Conservation (phyloP, 2,113 vertebrate genomes). For the Chaenocephalus aceratus region DNA sequence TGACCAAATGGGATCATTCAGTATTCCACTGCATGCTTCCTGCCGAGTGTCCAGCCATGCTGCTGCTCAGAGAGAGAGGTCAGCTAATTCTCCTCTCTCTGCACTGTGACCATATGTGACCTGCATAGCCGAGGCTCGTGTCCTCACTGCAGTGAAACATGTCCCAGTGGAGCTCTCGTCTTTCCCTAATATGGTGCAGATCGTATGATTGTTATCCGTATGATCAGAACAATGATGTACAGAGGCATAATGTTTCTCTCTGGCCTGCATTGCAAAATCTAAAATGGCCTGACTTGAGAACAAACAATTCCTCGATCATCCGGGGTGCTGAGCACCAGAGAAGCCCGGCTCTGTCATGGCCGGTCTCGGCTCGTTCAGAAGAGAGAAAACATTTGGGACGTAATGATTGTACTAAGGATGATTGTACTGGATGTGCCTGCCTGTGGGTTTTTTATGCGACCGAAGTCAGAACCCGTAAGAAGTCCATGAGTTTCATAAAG, state of each 20-base stretch:
- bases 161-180: background rate
- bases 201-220: background rate
- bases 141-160: background rate
- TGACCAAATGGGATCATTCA: conserved; percentile 9
- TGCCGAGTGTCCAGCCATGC: conserved; percentile 12
- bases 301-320: no score
- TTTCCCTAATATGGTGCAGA: background rate
- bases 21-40: conserved; percentile 2
- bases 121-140: conserved; percentile 1
- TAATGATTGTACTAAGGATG: no score
- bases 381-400: no score
- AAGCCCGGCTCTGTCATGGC: no score
- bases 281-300: background rate
- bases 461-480: background rate
- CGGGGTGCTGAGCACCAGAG: no score
- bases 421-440: no score
- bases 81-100: conserved; percentile 15
- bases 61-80: conserved; percentile 29
- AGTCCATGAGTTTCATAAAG: no score
- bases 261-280: background rate
- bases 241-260: background rate
- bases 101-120: conserved; percentile 54
- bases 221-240: background rate
- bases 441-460: no score
- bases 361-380: no score